phyloP scores from a whole-genome alignment of 2,797 vertebrate genomes.

The Esox masquinongy region DNA sequence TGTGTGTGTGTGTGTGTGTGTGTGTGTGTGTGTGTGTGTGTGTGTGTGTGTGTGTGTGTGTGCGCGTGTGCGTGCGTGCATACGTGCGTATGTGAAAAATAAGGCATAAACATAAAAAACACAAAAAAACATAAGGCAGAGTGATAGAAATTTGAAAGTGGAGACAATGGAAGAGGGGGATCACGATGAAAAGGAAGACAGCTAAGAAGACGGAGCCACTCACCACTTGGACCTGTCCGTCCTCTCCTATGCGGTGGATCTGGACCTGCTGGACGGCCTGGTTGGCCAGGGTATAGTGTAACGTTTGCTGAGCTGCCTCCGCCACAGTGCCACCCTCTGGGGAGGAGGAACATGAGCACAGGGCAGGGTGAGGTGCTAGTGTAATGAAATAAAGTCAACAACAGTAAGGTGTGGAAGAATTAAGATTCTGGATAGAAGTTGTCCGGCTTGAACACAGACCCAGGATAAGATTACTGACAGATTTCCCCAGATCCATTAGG shows the following conservation, averaged over 20 bases:
- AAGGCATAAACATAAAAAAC: no score
- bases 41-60: no score
- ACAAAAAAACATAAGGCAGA: not conserved
- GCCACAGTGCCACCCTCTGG: slow-evolving; percentile 84
- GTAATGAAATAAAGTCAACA: not conserved
- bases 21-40: no score
- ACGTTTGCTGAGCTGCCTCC: slow-evolving; percentile 86
- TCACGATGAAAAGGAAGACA: not conserved
- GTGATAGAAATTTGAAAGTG: not conserved
- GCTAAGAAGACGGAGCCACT: slow-evolving; percentile 57
- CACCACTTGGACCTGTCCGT: slow-evolving; percentile 98
- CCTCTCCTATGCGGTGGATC: slow-evolving; percentile 97
- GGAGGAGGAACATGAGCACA: slow-evolving; percentile 39
- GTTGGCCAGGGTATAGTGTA: slow-evolving; percentile 94
- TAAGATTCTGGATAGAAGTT: not conserved
- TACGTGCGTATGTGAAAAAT: not conserved
- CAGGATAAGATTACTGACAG: not conserved
- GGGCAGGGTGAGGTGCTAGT: slow-evolving; percentile 4
- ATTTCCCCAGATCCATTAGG: slow-evolving; percentile 11
- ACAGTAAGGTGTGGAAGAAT: not conserved
- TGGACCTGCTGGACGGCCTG: slow-evolving; percentile 92
- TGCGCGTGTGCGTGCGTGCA: no score
- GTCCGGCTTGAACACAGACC: not conserved
- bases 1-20: not conserved
- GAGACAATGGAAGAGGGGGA: not conserved